Evolutionary conservation across 2,113 vertebrate genomes (phyloP).

Genomic region (Muscicapa adusta): DNA sequence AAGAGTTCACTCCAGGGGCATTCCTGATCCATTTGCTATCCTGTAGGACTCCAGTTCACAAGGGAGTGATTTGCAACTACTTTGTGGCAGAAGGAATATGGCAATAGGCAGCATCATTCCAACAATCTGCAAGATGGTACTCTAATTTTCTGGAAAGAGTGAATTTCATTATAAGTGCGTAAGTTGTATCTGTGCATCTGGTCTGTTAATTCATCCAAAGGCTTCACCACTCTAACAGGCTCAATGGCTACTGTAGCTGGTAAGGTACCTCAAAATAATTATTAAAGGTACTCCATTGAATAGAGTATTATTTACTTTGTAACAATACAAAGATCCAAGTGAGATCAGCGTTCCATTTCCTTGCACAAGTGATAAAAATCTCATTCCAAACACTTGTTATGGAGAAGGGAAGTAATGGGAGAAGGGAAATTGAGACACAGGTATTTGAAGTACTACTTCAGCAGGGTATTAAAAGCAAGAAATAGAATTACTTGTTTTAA

Average conservation of each 20-base stretch:
- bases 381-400: not conserved
- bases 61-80: not conserved
- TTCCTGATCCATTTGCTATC: not conserved
- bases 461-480: not conserved
- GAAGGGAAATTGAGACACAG: not conserved
- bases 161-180: not conserved
- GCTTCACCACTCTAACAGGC: not conserved
- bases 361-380: not conserved
- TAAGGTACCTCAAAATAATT: not conserved
- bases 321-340: not conserved
- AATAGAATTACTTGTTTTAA: not conserved
- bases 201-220: constrained; percentile 42
- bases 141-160: constrained; percentile 28
- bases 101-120: constrained; percentile 14
- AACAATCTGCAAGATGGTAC: constrained; percentile 38
- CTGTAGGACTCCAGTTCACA: not conserved
- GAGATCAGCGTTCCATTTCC: not conserved
- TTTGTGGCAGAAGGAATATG: constrained; percentile 23
- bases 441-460: not conserved
- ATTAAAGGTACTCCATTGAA: not conserved
- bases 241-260: not conserved
- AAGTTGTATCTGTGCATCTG: constrained; percentile 24
- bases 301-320: not conserved
- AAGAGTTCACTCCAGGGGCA: not conserved
- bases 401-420: not conserved